phyloP scores from a whole-genome alignment of 2,888 invertebrate species.

The Rambutsinella grinnellia region DNA sequence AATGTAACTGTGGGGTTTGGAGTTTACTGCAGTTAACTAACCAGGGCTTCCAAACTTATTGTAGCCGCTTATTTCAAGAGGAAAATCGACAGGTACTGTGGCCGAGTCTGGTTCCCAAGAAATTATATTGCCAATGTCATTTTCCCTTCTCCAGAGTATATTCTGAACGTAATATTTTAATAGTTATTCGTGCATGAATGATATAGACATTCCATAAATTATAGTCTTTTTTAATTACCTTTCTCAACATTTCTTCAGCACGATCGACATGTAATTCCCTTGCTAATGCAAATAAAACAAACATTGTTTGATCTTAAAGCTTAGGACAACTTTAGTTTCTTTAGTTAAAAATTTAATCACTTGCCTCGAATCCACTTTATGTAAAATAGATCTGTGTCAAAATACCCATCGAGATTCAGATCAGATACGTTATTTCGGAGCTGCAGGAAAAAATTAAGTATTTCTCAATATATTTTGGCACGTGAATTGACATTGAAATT shows the following conservation, averaged over 20 bases:
- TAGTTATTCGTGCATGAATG: neutral
- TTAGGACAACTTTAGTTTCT: neutral
- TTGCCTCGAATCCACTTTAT: constrained; percentile 56
- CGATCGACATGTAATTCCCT: constrained; percentile 54
- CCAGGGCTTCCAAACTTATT: constrained; percentile 54
- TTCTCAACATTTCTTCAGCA: constrained; percentile 58
- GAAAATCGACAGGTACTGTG: constrained; percentile 50
- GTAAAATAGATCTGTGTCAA: constrained; percentile 44
- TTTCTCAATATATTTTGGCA: too few relatives aligned
- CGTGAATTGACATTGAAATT: neutral
- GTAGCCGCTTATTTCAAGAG: constrained; percentile 54
- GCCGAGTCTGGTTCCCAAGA: constrained; percentile 51
- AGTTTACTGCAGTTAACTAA: too few relatives aligned
- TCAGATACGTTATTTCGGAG: constrained; percentile 44
- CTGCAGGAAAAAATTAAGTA: too few relatives aligned
- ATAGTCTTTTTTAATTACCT: constrained; percentile 39
- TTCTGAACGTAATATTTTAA: neutral
- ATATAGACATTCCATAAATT: neutral
- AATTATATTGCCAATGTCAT: constrained; percentile 43
- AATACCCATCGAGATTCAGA: constrained; percentile 39
- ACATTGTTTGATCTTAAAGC: neutral
- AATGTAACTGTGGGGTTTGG: too few relatives aligned
- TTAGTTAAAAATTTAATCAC: neutral
- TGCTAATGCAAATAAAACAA: constrained; percentile 56
- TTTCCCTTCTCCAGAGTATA: constrained; percentile 53